Evolutionary conservation across 2,888 invertebrate species (phyloP).

Genomic region (Pterostichus niger): DNA sequence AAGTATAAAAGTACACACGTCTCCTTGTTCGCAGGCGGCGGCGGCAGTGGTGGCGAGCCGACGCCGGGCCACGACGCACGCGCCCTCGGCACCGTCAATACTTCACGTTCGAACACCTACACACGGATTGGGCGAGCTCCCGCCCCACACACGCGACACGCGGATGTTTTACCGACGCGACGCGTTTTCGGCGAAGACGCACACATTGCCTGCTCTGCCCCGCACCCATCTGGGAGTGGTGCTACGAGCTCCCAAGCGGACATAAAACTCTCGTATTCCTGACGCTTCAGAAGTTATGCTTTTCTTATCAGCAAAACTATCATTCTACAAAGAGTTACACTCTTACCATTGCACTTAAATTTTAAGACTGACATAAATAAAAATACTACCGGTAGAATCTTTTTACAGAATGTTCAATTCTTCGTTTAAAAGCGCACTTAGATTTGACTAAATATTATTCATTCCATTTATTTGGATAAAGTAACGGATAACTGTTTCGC

Average conservation of each 20-base stretch:
- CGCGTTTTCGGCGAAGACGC: conserved; percentile 3
- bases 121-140: conserved; percentile 74
- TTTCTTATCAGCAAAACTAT: not conserved
- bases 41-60: conserved; percentile 5
- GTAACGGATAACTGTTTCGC: too few species aligned
- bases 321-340: conserved; percentile 6
- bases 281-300: not conserved
- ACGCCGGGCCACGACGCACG: conserved; percentile 73
- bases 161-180: too few species aligned
- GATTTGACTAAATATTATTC: too few species aligned
- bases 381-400: not conserved
- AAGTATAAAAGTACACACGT: conserved; percentile 75
- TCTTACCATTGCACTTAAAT: not conserved
- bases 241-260: too few species aligned
- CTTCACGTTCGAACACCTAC: conserved; percentile 77
- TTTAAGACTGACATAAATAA: not conserved
- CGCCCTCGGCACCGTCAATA: conserved; percentile 75
- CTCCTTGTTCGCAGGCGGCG: conserved; percentile 31
- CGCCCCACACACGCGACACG: conserved; percentile 42
- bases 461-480: too few species aligned
- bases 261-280: too few species aligned
- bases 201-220: not conserved
- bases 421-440: too few species aligned
- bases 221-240: too few species aligned
- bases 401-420: too few species aligned